Percentiles rank a stretch among this genome's conserved stretches.
Evolutionary conservation across 2,797 vertebrate genomes (phyloP).

Genomic region (Liasis olivaceus): DNA sequence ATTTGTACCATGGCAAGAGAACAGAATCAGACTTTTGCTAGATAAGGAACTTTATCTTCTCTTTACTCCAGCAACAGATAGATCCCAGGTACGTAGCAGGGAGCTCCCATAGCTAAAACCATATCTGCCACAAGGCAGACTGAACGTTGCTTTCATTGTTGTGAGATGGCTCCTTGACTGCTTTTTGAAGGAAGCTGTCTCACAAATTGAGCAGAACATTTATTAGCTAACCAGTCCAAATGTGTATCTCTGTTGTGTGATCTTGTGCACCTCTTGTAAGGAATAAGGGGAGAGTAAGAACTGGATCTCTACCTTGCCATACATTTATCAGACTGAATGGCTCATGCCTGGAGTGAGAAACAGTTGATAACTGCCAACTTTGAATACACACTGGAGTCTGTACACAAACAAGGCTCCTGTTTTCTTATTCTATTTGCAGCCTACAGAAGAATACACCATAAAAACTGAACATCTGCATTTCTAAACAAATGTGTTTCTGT

Average conservation of each 20-base stretch:
- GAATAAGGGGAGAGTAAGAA: not conserved
- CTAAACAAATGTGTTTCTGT: constrained; percentile 68
- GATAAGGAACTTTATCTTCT: not conserved
- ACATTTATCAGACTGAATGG: not conserved
- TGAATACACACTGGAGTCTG: not conserved
- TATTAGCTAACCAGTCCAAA: not conserved
- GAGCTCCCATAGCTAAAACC: not conserved
- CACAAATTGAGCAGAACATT: not conserved
- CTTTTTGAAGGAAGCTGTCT: not conserved
- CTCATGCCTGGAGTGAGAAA: not conserved
- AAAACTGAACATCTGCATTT: constrained; percentile 71
- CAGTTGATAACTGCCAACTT: not conserved
- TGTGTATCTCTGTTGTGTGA: not conserved
- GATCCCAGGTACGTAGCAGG: not conserved
- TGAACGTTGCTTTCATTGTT: not conserved
- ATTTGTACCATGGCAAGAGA: not conserved
- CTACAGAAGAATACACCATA: constrained; percentile 53
- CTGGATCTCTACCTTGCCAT: not conserved
- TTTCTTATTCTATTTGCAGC: constrained; percentile 47
- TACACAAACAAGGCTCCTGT: constrained; percentile 24
- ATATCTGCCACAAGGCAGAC: not conserved
- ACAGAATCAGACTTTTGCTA: not conserved
- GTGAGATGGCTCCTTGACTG: not conserved
- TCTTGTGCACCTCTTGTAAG: not conserved
- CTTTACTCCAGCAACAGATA: not conserved